Base-by-base conservation (phyloP, 2,113 vertebrate species). In the Epinephelus moara region DNA sequence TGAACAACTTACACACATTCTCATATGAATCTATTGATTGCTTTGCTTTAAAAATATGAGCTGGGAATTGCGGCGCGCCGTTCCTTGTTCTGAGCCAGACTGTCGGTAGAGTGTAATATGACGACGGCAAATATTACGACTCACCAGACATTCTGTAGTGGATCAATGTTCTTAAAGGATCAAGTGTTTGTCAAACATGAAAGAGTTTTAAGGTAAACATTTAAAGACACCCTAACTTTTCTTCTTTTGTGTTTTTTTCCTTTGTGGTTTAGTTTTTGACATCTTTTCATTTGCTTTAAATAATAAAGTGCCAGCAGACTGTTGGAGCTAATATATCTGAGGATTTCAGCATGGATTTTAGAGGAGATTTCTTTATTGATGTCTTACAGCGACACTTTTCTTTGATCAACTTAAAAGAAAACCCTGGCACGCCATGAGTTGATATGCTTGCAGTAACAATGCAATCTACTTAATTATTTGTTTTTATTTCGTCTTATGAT, bases 31-130 rank as follows among this genome's bases (percentile, higher is more conserved):
- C 60, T 80, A 91, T 85, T 84, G 90, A 93, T 91, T 88, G 81
- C 71, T 85, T 89, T 59, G 82, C 82, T 90, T 79, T 81, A 87
- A 76, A 92, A 92, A 92, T 88, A 90, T 89, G 88, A 91, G 37
- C 60, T 80, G 86, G 82, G 83, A 91, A 86, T 92, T 88, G 85
- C 7, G 60, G 76, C 25, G 15, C 59, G 67, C 37, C 6, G 1
- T 75, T 91, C 62, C 87, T 85, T 88, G 84, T 84, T 83, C 70
- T 76, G 74, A 86, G 68, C 60, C 52, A 37, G 56, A 59, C 53
- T 66, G 75, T 73, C 40, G 50, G 70, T 27, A 17, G 57, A 82
- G 45, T 68, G 67, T 81, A 86, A 86, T 88, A 72, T 79, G 84
- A 89, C 40, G 25, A 85, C 85, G 69, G 67, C 67, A 85, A 87